phyloP scores from a whole-genome alignment of 2,888 invertebrate species.

The Branchellion lobata region DNA sequence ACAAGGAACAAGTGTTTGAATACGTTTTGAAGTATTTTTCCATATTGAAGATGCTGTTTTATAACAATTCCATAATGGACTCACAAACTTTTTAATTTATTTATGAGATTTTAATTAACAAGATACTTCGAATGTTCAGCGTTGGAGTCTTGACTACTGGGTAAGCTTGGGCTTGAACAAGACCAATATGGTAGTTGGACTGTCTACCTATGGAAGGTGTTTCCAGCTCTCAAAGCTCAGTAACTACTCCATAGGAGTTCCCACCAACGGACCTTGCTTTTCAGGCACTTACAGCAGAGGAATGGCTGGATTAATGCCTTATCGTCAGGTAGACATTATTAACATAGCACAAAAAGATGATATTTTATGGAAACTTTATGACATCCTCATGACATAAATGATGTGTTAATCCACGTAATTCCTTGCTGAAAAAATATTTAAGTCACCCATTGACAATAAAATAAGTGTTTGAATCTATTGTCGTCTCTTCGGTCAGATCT shows the following conservation, averaged over 20 bases:
- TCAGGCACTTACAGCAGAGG: slow-evolving; percentile 55
- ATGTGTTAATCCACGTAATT: too few relatives aligned
- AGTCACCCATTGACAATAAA: too few relatives aligned
- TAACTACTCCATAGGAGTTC: slow-evolving; percentile 54
- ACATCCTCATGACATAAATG: too few relatives aligned
- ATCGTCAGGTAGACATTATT: slow-evolving; percentile 56
- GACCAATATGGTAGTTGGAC: slow-evolving; percentile 55
- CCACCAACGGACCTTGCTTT: slow-evolving; percentile 52
- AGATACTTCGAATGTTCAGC: too few relatives aligned
- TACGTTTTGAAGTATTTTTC: too few relatives aligned
- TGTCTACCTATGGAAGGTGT: slow-evolving; percentile 56
- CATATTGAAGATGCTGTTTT: too few relatives aligned
- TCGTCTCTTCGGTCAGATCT: neutral
- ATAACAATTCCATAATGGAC: too few relatives aligned
- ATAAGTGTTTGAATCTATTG: neutral
- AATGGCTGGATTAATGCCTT: slow-evolving; percentile 56
- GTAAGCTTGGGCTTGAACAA: slow-evolving; percentile 54
- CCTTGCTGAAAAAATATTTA: too few relatives aligned
- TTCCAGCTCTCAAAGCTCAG: slow-evolving; percentile 53
- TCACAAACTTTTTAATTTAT: too few relatives aligned
- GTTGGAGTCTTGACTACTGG: slow-evolving; percentile 55
- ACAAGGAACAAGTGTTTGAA: neutral
- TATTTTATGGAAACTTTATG: too few relatives aligned
- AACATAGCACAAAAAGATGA: neutral
- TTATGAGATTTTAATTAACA: too few relatives aligned